These are phyloP conservation scores for Petrocephalus zakoni DNA, from an alignment of 2,113 vertebrate genomes.

Conservation along the genomic window DNA sequence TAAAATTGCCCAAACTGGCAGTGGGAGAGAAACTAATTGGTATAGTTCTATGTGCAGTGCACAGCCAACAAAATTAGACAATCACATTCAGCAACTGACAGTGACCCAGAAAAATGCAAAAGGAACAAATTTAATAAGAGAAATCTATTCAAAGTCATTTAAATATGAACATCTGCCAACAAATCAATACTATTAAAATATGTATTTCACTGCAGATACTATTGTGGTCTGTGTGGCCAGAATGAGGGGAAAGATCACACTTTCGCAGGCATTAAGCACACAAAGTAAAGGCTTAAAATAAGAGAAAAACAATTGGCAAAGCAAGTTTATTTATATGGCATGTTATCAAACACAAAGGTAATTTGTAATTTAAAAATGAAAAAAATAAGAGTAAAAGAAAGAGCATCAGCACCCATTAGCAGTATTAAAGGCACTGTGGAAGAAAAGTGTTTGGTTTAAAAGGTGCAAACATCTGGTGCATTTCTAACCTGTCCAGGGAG, in stretches of 20 bases:
- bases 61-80: neutral
- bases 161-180: neutral
- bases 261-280: neutral
- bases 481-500: neutral
- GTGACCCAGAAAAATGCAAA: neutral
- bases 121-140: neutral
- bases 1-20: neutral
- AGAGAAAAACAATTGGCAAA: neutral
- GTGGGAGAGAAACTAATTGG: neutral
- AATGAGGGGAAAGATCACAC: neutral
- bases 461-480: neutral
- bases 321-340: neutral
- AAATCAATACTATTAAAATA: neutral
- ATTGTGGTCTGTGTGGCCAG: neutral
- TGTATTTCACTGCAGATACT: neutral
- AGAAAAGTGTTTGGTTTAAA: neutral
- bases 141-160: neutral
- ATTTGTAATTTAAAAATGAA: neutral
- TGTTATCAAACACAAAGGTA: neutral
- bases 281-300: neutral
- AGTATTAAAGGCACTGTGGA: neutral
- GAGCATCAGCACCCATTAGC: neutral
- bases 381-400: neutral
- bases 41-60: neutral
- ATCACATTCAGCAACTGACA: neutral